Percentiles rank a stretch among this genome's conserved stretches.
phyloP scores from a whole-genome alignment of 2,888 invertebrate genomes.

The Alsophila aescularia region DNA sequence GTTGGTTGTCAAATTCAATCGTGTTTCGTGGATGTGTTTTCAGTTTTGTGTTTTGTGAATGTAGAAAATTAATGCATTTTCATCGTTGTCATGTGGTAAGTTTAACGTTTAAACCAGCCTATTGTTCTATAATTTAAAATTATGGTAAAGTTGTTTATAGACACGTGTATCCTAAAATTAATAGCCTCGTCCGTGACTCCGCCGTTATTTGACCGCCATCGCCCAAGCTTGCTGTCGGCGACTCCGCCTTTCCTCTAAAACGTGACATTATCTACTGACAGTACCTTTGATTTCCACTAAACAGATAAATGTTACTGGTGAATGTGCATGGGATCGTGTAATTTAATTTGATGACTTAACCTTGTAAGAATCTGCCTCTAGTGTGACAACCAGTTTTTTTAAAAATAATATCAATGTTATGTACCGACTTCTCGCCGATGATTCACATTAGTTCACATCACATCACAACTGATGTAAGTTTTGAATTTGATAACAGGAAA shows the following conservation, averaged over 20 bases:
- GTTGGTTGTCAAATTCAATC: conserved; percentile 50
- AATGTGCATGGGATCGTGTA: conserved; percentile 25
- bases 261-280: conserved; percentile 46
- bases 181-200: conserved; percentile 1
- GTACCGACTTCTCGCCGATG: conserved; percentile 59
- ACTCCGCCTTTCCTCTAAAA: conserved; percentile 68
- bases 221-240: conserved; percentile 69
- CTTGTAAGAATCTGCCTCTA: conserved; percentile 42
- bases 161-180: background rate
- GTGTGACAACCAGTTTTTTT: conserved; percentile 48
- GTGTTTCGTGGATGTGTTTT: conserved; percentile 64
- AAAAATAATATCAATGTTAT: conserved; percentile 32
- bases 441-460: conserved; percentile 53
- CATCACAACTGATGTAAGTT: conserved; percentile 27
- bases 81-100: conserved; percentile 78
- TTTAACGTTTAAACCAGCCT: conserved; percentile 39
- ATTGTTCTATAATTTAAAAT: background rate
- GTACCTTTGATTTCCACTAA: conserved; percentile 15
- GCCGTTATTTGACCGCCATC: conserved; percentile 83
- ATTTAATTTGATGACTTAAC: conserved; percentile 48
- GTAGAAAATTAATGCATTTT: conserved; percentile 64
- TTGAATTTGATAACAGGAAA: background rate
- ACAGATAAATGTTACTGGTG: conserved; percentile 11
- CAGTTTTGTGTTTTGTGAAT: conserved; percentile 82
- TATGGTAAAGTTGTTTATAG: background rate